Conservation (phyloP, 1,140 invertebrate genomes). For the Mizuhopecten yessoensis region DNA sequence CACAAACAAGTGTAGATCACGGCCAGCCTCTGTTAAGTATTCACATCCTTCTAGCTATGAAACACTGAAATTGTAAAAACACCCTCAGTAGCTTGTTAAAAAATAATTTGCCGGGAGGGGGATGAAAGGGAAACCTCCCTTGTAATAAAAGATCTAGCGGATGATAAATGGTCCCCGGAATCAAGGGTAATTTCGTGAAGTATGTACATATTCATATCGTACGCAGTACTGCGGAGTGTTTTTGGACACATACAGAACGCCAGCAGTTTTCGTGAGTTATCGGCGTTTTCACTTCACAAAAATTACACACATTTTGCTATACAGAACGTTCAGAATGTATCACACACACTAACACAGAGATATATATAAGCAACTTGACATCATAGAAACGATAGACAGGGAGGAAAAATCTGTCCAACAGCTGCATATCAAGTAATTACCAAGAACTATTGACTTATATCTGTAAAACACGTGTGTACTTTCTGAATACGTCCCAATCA, state of each 20-base stretch:
- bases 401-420: not conserved
- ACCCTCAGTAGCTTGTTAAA: conserved; percentile 25
- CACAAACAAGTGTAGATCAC: not conserved
- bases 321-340: not conserved
- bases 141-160: not conserved
- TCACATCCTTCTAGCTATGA: not conserved
- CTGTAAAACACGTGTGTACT: not conserved
- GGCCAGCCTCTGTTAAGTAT: not conserved
- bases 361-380: conserved; percentile 2
- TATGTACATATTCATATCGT: not conserved
- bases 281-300: not conserved
- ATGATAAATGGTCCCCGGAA: not conserved
- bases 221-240: not conserved
- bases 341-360: not conserved
- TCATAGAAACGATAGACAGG: not conserved
- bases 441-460: not conserved
- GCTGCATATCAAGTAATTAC: conserved; percentile 26
- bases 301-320: not conserved
- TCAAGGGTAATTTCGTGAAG: conserved; percentile 24
- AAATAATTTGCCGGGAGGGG: conserved; percentile 37
- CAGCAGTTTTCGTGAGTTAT: too few species aligned
- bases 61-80: conserved; percentile 22
- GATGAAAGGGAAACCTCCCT: not conserved
- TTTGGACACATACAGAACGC: too few species aligned
- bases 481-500: conserved; percentile 23